These are phyloP conservation scores for Nyctalus aviator DNA, from an alignment of 2,797 vertebrate species.

Conservation along the genomic window DNA sequence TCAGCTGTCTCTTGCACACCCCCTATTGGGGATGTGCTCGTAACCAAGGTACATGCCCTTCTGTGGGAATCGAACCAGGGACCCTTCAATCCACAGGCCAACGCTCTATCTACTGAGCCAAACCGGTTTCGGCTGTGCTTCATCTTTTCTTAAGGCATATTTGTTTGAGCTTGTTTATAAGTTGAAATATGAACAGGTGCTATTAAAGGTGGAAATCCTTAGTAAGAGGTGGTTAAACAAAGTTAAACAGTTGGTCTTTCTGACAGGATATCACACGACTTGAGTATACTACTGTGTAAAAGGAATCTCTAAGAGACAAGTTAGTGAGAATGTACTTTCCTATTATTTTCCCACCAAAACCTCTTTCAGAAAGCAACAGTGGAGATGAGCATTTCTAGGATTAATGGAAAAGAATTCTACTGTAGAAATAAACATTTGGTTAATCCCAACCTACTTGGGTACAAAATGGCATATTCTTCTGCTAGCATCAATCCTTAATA, in stretches of 20 bases:
- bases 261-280: background rate
- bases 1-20: too few relatives aligned
- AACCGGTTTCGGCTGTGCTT: too few relatives aligned
- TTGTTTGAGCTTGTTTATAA: background rate
- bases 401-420: background rate
- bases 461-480: background rate
- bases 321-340: background rate
- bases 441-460: background rate
- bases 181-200: background rate
- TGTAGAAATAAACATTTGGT: background rate
- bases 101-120: too few relatives aligned
- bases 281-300: background rate
- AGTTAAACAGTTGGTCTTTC: background rate
- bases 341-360: background rate
- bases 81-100: too few relatives aligned
- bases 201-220: background rate
- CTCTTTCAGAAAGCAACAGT: background rate
- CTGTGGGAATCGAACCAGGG: too few relatives aligned
- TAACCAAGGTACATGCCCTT: too few relatives aligned
- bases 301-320: background rate
- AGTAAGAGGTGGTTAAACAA: background rate
- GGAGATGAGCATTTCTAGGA: background rate
- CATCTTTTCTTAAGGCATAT: background rate
- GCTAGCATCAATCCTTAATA: constrained; percentile 15
- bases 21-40: too few relatives aligned